These are phyloP conservation scores for Tiphia femorata DNA, from an alignment of 2,888 invertebrate species.

Conservation along the genomic window DNA sequence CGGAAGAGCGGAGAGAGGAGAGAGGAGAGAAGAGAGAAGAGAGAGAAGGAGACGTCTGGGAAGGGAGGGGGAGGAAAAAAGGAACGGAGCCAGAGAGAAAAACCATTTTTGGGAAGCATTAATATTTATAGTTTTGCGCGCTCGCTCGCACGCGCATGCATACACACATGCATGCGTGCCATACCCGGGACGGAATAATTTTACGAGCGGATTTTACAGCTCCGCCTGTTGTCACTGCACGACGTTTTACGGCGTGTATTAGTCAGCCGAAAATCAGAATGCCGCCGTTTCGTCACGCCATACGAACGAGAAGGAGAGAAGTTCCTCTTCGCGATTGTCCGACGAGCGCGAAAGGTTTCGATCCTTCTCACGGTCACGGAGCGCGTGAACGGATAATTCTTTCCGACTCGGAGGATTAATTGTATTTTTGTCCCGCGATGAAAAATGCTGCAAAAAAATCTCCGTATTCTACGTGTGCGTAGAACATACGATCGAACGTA, in stretches of 20 bases:
- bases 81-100: slow-evolving; percentile 48
- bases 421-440: no score
- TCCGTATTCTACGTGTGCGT: no score
- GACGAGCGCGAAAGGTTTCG: slow-evolving; percentile 17
- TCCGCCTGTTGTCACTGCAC: slow-evolving; percentile 53
- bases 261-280: slow-evolving; percentile 27
- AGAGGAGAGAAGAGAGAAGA: slow-evolving; percentile 32
- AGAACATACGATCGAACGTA: no score
- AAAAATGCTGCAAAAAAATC: no score
- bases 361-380: no score
- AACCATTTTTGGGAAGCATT: slow-evolving; percentile 61
- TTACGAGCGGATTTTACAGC: slow-evolving; percentile 65
- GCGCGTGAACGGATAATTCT: no score
- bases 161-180: no score
- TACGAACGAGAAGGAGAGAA: not conserved
- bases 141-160: no score
- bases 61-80: slow-evolving; percentile 42
- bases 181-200: slow-evolving; percentile 58
- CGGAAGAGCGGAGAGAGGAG: slow-evolving; percentile 36
- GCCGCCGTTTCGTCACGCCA: not conserved
- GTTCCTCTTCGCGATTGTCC: slow-evolving; percentile 7
- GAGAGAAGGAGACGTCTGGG: slow-evolving; percentile 25
- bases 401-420: no score
- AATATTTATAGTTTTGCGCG: slow-evolving; percentile 68
- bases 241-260: slow-evolving; percentile 40